A percentile compares a stretch with the other conserved stretches of the same genome.
phyloP scores from a whole-genome alignment of 1,140 invertebrate species.

The Zaprionus davidi region DNA sequence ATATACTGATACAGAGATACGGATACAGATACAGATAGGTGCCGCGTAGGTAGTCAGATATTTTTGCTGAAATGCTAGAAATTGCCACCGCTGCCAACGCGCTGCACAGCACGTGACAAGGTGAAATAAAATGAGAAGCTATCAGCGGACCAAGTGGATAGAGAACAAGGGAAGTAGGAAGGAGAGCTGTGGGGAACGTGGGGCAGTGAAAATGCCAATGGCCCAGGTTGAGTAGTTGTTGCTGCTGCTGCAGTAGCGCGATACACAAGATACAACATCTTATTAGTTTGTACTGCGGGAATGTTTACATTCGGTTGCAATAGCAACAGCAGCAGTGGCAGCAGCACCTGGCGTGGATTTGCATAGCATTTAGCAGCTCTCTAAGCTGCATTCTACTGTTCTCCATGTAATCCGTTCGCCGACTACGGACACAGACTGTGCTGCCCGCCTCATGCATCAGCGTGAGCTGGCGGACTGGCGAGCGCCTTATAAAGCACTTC shows the following conservation, averaged over 20 bases:
- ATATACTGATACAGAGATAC: constrained; percentile 22
- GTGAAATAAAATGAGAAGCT: constrained; percentile 81
- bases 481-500: constrained; percentile 33
- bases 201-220: constrained; percentile 20
- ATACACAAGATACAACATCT: constrained; percentile 69
- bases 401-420: constrained; percentile 38
- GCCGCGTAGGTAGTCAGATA: constrained; percentile 76
- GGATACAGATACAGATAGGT: constrained; percentile 34
- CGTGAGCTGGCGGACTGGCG: not conserved
- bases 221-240: constrained; percentile 26
- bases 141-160: constrained; percentile 52
- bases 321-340: not conserved
- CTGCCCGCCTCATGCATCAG: constrained; percentile 2
- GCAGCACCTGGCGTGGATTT: constrained; percentile 43
- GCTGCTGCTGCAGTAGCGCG: constrained; percentile 33
- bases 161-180: not conserved
- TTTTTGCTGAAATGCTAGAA: constrained; percentile 76
- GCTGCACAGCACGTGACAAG: constrained; percentile 73
- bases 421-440: not conserved
- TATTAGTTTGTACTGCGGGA: constrained; percentile 73
- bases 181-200: not conserved
- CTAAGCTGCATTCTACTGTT: constrained; percentile 35
- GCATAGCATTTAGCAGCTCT: constrained; percentile 50
- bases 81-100: constrained; percentile 69
- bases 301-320: constrained; percentile 46